A percentile compares a stretch with the other conserved stretches of the same genome.
Conservation (phyloP, 2,113 vertebrate species). For the Physeter macrocephalus region DNA sequence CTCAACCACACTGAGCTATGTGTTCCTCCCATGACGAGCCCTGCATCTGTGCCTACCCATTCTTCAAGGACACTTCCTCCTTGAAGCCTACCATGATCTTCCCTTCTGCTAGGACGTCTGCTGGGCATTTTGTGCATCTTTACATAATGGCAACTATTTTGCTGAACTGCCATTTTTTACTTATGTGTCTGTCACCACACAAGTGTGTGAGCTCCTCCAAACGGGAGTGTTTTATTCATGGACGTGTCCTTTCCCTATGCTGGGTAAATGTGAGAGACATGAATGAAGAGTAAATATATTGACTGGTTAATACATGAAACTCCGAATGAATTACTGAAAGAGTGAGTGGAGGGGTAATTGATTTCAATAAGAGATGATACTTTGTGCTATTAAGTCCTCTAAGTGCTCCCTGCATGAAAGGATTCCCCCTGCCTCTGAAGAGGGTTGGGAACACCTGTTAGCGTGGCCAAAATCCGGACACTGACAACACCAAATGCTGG, state of each 20-base stretch:
- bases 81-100: neutral
- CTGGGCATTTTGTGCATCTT: neutral
- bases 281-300: neutral
- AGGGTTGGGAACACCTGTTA: neutral
- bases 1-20: neutral
- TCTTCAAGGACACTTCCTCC: neutral
- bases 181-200: neutral
- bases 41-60: accelerated
- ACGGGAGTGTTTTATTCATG: neutral
- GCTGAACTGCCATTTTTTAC: neutral
- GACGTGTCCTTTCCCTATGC: neutral
- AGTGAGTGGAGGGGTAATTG: neutral
- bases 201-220: neutral
- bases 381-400: neutral
- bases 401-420: neutral
- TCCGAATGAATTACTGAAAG: neutral
- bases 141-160: neutral
- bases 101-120: neutral
- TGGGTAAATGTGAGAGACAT: neutral
- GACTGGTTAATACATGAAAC: neutral
- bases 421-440: neutral
- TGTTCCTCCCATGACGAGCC: accelerated
- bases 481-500: neutral
- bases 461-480: neutral
- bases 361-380: neutral